phyloP scores from a whole-genome alignment of 2,888 invertebrate species.

The Prenolepis imparis region DNA sequence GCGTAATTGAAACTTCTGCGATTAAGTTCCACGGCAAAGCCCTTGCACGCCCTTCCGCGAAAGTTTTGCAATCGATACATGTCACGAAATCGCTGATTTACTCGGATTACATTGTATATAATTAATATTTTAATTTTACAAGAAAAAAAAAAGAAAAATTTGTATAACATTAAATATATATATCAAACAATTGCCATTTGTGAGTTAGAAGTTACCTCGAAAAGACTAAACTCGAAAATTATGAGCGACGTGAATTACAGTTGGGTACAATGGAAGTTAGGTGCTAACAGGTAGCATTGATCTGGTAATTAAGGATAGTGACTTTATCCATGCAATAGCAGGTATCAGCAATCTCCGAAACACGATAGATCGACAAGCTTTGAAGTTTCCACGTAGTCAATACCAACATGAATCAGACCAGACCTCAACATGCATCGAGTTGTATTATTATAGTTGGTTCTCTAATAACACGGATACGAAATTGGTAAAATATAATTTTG shows the following conservation, averaged over 20 bases:
- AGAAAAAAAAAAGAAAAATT: not conserved
- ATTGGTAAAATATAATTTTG: not conserved
- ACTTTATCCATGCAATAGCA: constrained; percentile 29
- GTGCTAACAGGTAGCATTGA: constrained; percentile 38
- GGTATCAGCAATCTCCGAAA: constrained; percentile 46
- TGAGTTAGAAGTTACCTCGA: not conserved
- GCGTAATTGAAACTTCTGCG: constrained; percentile 54
- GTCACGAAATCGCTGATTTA: not conserved
- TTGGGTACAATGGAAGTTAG: not conserved
- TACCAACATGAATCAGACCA: constrained; percentile 29
- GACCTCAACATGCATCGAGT: not conserved
- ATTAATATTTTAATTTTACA: not conserved
- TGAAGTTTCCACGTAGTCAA: constrained; percentile 42
- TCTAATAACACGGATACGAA: not conserved
- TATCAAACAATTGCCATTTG: not conserved
- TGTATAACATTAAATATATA: not conserved
- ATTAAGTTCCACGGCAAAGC: constrained; percentile 17
- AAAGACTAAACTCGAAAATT: not conserved
- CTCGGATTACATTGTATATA: not conserved
- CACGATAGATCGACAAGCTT: constrained; percentile 21
- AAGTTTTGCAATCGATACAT: constrained; percentile 4
- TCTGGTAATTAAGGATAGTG: constrained; percentile 35
- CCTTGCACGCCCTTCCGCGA: not conserved
- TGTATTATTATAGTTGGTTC: constrained; percentile 11
- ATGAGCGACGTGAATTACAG: constrained; percentile 1